A percentile compares a stretch with the other conserved stretches of the same genome.
Conservation (phyloP, 2,797 vertebrate genomes). For the Margarornis squamiger region DNA sequence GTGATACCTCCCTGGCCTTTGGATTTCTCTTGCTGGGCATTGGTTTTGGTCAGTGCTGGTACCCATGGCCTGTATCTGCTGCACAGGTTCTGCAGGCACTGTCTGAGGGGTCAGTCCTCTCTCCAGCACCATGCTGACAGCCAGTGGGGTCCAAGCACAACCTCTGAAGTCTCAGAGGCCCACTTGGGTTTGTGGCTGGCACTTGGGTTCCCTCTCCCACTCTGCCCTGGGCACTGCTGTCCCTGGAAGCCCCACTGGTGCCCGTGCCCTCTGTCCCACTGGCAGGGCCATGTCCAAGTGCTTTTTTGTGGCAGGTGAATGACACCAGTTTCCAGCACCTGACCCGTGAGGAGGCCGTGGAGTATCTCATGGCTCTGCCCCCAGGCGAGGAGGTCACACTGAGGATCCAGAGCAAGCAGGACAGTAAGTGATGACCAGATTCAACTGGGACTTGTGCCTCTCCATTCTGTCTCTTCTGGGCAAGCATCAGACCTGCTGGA, state of each 20-base stretch:
- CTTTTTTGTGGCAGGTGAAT: conserved; percentile 82
- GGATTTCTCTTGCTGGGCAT: background rate
- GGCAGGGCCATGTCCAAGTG: background rate
- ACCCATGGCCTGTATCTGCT: accelerated
- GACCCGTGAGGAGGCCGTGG: conserved; percentile 92
- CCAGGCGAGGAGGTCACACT: conserved; percentile 81
- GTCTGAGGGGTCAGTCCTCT: background rate
- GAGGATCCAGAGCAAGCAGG: conserved; percentile 87
- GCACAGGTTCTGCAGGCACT: background rate
- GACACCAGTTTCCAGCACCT: conserved; percentile 84
- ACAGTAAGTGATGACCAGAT: conserved; percentile 82
- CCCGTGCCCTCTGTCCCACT: accelerated
- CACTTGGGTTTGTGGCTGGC: background rate
- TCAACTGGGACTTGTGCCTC: background rate
- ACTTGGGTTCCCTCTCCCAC: background rate
- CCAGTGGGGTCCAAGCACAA: background rate
- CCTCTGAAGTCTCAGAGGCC: background rate
- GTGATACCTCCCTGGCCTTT: background rate
- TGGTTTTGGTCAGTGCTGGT: background rate
- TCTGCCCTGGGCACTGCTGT: background rate
- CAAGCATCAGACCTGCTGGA: background rate
- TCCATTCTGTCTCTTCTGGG: background rate
- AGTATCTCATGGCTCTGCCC: conserved; percentile 84
- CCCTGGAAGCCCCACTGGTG: background rate
- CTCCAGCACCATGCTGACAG: background rate